Evolutionary conservation across 1,140 invertebrate species (phyloP), one percentile per base, ranked within the genome.

Genomic region (Yoshiicerus persimilis): DNA sequence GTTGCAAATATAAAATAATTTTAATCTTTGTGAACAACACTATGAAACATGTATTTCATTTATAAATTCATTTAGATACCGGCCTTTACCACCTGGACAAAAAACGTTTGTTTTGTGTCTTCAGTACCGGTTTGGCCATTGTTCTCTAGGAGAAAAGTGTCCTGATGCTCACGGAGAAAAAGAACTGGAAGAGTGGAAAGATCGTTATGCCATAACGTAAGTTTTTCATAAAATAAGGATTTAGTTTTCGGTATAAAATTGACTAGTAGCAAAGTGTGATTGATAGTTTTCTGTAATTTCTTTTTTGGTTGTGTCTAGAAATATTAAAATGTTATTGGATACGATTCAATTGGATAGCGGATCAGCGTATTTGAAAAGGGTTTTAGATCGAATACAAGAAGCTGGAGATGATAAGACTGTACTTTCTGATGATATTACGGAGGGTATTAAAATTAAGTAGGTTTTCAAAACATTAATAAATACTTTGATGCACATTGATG

Each of bases 161-260:
- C 88, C 90, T 4, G 90, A 90, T 75, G 96, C 96, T 5, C 96
- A 96, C 91, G 95, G 95, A 20, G 91, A 93, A 85, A 95, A 95
- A 84, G 96, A 96, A 92, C 92, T 96, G 10, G 92, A 93, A 13
- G 96, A 96, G 93, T 96, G 96, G 96, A 94, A 95, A 91, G 94
- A 96, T 90, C 93, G 96, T 83, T 96, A 95, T 91, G 94, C 95
- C 89, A 95, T 95, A 91, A 92, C 95, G 38, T 92, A 93, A 90
- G 92, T 92, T 90, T 84, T n/a, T 32, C 41, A 87, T 5, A 70
- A 30, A 30, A 70, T 16, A 27, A 70, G 6, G 11, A 70, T 27
- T 3, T 47, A 47, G 9, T 16, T 47, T 16, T n/a, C n/a, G n/a
- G n/a, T n/a, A n/a, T n/a, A n/a, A n/a, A n/a, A n/a, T n/a, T n/a